Evolutionary conservation across 2,113 vertebrate genomes (phyloP), one percentile per base, ranked within the genome.

Genomic region (Mustela lutreola): DNA sequence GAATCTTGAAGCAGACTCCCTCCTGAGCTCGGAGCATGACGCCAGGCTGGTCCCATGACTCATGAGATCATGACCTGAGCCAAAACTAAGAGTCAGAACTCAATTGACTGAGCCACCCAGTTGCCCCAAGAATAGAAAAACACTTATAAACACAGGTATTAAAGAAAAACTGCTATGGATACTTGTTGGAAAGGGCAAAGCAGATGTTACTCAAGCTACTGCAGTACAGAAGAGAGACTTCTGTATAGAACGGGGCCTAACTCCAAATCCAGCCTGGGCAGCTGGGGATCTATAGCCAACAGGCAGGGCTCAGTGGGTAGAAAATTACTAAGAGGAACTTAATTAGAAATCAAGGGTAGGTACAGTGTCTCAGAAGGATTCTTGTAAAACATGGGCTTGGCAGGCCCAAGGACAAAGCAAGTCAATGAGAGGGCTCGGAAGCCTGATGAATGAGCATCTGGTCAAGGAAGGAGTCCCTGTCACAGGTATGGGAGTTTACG

Each of bases 21-120:
- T 28, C 2, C 28, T 15, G 28, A 65, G 28, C 63, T 0, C 12
- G 0, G 14, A 33, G 31, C 31, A 67, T 33, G 24, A 62, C 1
- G 10, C 60, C 21, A 60, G 63, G 12, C 28, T 65, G 12, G 33
- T 33, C 31, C 63, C 31, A 67, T 67, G 65, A 1, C 31, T 6
- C 65, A 33, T 33, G 31, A 67, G 65, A 33, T 67, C 31, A 67
- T 6, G 31, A 33, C 65, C 31, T 67, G 15, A 67, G 2, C 65
- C 31, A 67, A 67, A 67, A 67, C 31, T 2, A 67, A 33, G 15
- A 67, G 65, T 67, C 65, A 67, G 14, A 67, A 33, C 65, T 67
- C 65, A 67, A 67, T 7, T 1, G 2, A 33, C 65, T 67, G 14
- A 67, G 65, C 65, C 31, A 63, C 62, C 26, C 62, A 63, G 1